Percentiles rank a stretch among this genome's conserved stretches.
phyloP scores from a whole-genome alignment of 2,888 invertebrate genomes.

The Leuctra nigra region DNA sequence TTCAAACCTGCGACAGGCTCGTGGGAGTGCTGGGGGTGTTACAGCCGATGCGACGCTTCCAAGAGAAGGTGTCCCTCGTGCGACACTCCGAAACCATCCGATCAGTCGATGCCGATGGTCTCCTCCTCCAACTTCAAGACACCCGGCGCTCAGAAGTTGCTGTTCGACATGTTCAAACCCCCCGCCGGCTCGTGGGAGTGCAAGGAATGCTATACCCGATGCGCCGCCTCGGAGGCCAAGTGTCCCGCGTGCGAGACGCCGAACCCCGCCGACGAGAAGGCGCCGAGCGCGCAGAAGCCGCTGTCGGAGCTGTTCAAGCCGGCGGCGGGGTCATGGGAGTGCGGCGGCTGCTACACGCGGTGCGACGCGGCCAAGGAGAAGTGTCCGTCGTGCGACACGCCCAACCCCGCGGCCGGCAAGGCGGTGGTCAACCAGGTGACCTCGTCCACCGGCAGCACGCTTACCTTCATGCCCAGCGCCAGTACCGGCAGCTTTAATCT shows the following conservation, averaged over 20 bases:
- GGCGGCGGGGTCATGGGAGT: conserved; percentile 46
- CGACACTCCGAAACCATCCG: conserved; percentile 11
- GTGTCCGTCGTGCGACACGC: conserved; percentile 55
- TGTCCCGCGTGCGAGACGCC: conserved; percentile 51
- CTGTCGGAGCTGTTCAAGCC: conserved; percentile 50
- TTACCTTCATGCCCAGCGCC: conserved; percentile 23
- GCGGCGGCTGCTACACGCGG: conserved; percentile 32
- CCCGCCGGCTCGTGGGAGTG: conserved; percentile 46
- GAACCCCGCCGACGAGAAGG: neutral
- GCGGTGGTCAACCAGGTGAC: conserved; percentile 37
- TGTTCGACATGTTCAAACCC: conserved; percentile 49
- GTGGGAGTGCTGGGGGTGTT: conserved; percentile 9
- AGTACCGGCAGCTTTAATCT: conserved; percentile 31
- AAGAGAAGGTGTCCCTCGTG: conserved; percentile 55
- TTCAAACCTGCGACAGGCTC: conserved; percentile 60
- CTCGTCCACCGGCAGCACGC: conserved; percentile 22
- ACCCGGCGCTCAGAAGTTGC: neutral
- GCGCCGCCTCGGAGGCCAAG: conserved; percentile 47
- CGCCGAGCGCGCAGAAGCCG: neutral
- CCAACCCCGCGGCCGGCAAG: conserved; percentile 53
- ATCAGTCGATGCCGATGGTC: conserved; percentile 32
- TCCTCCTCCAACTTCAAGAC: neutral
- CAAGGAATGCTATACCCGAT: conserved; percentile 38
- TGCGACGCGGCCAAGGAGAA: conserved; percentile 51
- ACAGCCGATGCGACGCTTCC: conserved; percentile 47